Base-by-base conservation (phyloP, 1,140 invertebrate species). In the Chironomus tepperi region DNA sequence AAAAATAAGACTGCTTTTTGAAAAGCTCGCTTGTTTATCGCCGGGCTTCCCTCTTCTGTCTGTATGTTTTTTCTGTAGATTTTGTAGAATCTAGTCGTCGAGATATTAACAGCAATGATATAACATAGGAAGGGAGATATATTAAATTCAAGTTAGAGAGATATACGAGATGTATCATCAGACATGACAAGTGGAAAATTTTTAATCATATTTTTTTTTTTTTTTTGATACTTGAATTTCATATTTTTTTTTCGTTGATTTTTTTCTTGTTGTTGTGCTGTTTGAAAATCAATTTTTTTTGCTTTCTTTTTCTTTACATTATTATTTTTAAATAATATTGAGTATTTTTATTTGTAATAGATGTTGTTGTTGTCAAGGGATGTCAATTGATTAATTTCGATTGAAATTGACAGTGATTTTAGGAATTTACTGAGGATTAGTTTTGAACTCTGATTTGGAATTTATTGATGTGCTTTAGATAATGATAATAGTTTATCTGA, bases 1-100 rank as follows among this genome's bases (percentile, higher is more conserved):
- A 90, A 94, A 93, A 90, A 95, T 94, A 88, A 94, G 91, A 91
- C 93, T 93, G 91, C 91, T 94, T 93, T 94, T 94, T 88, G 90
- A 93, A 90, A 89, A 89, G 89, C 89, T 89, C 89, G 90, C 90
- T 92, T 93, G 92, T 92, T 92, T 89, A 88, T 89, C 89, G 90
- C 89, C 89, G 77, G 82, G 78, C 80, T 92, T 90, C 88, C 92
- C 92, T 89, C 92, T 90, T 87, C 92, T 89, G 89, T 94, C 92
- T 87, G 92, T 93, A 90, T 91, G 91, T 90, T 94, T 94, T 94
- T 94, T 94, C 92, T 93, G 92, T 88, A 94, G 91, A 90, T 93
- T 94, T 92, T 94, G 93, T 91, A 95, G 93, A 91, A 94, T 94
- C 93, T 95, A 94, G 65, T 70, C 65, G 65, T n/a, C 65, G 19